Evolutionary conservation across 2,797 vertebrate species (phyloP).

Genomic region (Bradypus variegatus): DNA sequence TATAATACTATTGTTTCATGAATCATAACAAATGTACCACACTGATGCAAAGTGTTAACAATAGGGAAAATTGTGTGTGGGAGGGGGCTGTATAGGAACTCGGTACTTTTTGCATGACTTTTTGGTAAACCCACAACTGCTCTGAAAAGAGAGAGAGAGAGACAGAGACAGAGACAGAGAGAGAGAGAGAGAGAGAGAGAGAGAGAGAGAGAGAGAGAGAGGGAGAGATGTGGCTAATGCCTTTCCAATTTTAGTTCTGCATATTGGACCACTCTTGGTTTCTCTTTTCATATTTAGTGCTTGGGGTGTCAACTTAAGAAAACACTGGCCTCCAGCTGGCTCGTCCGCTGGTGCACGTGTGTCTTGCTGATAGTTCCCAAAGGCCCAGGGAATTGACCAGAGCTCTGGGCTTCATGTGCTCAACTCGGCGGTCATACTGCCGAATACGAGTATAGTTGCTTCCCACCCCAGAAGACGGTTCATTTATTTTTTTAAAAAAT

Average conservation of each 20-base stretch:
- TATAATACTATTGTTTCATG: no score
- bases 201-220: neutral
- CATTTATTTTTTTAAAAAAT: slow-evolving; percentile 62
- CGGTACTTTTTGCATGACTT: no score
- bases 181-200: neutral
- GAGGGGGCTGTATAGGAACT: no score
- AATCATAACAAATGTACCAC: no score
- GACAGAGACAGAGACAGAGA: no score
- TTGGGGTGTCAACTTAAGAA: slow-evolving; percentile 32
- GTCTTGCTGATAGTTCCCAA: slow-evolving; percentile 1
- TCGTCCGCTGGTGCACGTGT: neutral
- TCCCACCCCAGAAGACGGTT: slow-evolving; percentile 55
- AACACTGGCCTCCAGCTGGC: neutral
- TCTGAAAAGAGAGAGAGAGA: neutral
- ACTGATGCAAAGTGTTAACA: no score
- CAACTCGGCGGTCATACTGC: neutral
- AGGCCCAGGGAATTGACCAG: neutral
- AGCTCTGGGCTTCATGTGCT: slow-evolving; percentile 24
- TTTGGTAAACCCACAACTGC: no score
- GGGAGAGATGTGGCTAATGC: neutral
- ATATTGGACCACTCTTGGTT: neutral
- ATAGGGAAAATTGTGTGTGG: no score
- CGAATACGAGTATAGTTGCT: slow-evolving; percentile 52
- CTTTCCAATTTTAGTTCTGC: slow-evolving; percentile 17
- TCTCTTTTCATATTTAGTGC: slow-evolving; percentile 34